Evolutionary conservation across 2,888 invertebrate genomes (phyloP), one percentile per base, ranked within the genome.

Genomic region (Spilarctia lutea): DNA sequence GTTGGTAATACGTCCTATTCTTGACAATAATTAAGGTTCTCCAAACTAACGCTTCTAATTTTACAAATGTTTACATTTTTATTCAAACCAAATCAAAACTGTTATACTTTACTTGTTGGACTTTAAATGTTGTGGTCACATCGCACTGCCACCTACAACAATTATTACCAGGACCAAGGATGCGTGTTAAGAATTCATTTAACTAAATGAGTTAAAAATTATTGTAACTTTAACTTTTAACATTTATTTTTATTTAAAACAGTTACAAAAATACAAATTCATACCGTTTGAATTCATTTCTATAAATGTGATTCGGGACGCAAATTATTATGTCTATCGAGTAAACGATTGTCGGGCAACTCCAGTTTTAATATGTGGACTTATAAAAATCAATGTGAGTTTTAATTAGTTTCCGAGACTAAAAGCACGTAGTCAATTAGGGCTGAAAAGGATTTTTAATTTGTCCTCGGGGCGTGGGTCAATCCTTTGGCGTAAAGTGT

Each of bases 341-440:
- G n/a, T 24, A n/a, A 56, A n/a, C 56, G 11, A n/a, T 56, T n/a
- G n/a, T n/a, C n/a, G 11, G 11, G n/a, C 18, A n/a, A 24, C 56
- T n/a, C n/a, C 10, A 56, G 56, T 56, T 56, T 56, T 56, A 11
- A 56, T n/a, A n/a, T n/a, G n/a, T n/a, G 10, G 56, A 10, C 56
- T 24, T 24, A 52, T n/a, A n/a, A 56, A 56, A 18, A 52, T 20
- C 24, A 3, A 33, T 48, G 24, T 48, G 13, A 68, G 33, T 33
- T 68, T 48, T 68, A 48, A 68, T 68, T 13, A 48, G 48, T 6
- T 27, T 10, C 33, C 11, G 48, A 24, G 68, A 33, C 30, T 48
- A 68, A 68, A 68, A 33, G 33, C 52, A 68, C 33, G 33, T 24
- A 52, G 48, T 52, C 52, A 52, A 52, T 48, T 68, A 68, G 35